Evolutionary conservation across 2,113 vertebrate genomes (phyloP).

Genomic region (Platysternon megacephalum): DNA sequence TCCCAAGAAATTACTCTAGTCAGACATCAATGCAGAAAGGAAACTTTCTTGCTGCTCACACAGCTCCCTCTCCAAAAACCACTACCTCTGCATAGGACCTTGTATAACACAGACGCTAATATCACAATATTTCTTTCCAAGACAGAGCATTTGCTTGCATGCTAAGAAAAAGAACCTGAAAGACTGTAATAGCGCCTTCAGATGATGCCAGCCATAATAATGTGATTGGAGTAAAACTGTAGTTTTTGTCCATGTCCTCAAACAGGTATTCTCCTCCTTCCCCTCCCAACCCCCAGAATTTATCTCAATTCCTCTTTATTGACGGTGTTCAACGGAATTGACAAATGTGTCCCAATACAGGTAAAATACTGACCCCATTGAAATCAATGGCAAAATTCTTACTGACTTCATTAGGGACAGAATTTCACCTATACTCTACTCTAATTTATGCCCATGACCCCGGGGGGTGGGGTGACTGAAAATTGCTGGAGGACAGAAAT

Average conservation of each 20-base stretch:
- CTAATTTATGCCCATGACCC: not conserved
- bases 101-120: not conserved
- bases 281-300: not conserved
- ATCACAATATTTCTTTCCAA: not conserved
- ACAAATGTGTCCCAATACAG: not conserved
- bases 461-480: not conserved
- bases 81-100: not conserved
- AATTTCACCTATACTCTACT: accelerated
- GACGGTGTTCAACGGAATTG: not conserved
- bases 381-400: not conserved
- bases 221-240: not conserved
- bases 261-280: not conserved
- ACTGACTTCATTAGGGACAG: not conserved
- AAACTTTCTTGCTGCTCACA: not conserved
- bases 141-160: not conserved
- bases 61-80: not conserved
- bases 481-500: not conserved
- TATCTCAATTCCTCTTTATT: not conserved
- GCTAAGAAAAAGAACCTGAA: not conserved
- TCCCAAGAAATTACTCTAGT: not conserved
- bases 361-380: not conserved
- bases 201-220: accelerated
- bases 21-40: not conserved
- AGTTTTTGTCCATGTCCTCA: not conserved
- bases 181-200: not conserved